Base-by-base conservation (phyloP, 2,797 vertebrate species). In the Danionella dracula region DNA sequence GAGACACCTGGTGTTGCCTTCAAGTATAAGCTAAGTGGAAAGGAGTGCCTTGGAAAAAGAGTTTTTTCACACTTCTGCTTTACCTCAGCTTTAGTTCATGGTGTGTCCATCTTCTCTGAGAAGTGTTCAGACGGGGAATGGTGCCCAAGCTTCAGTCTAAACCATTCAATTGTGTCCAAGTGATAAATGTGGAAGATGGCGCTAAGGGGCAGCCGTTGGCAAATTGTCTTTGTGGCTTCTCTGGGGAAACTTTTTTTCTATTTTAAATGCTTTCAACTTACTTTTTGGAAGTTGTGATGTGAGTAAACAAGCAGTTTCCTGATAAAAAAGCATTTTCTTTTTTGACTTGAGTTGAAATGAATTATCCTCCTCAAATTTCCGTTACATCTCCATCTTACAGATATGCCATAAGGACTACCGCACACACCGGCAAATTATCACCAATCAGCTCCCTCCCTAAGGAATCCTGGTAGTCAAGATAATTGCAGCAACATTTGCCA, bases 91-190 rank as follows among this genome's bases (percentile, higher is more conserved):
- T 35, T 38, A 57, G 38, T 57, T 29, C 8, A 27, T 27, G 23
- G 23, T 27, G 23, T 27, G 7, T 81, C 38, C 82, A 89, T 89
- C 89, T 89, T 90, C 50, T 88, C 88, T 4, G 88, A 89, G 70
- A 89, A 86, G 27, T 87, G 86, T 72, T 93, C 89, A 68, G 89
- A 91, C 60, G 87, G 86, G 34, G 64, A 83, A 90, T 79, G 63
- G 86, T 87, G 41, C 88, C 91, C 70, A 90, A 76, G 87, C 89
- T 63, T 55, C 58, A 89, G 76, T 91, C 90, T 60, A 88, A 90
- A 70, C 87, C 84, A 72, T 88, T 87, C 0, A 85, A 89, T 83
- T 90, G 70, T 84, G 78, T 7, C 89, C 92, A 85, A 92, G 81
- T 85, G 37, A 91, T 90, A 83, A 81, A 87, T 70, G 82, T 37